Conservation (phyloP, 2,888 invertebrate genomes). For the Petrophora chlorosata region DNA sequence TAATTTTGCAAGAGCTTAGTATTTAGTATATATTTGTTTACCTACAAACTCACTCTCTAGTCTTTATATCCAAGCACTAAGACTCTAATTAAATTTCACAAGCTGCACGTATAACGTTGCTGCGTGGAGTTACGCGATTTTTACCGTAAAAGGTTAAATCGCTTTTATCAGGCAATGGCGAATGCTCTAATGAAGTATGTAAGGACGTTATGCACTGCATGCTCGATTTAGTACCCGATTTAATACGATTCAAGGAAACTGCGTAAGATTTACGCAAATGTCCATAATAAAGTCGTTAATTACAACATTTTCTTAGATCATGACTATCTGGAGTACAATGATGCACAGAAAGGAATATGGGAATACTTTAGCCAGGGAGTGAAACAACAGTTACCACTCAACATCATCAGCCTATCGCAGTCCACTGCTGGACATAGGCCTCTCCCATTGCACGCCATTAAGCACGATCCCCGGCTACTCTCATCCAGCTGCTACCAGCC, state of each 20-base stretch:
- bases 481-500: too few relatives aligned
- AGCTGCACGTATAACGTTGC: background rate
- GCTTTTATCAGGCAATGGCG: constrained; percentile 20
- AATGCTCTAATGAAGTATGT: constrained; percentile 31
- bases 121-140: constrained; percentile 17
- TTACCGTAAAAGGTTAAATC: constrained; percentile 29
- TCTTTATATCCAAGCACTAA: constrained; percentile 5
- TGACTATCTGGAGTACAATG: too few relatives aligned
- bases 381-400: too few relatives aligned
- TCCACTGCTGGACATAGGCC: too few relatives aligned
- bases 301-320: too few relatives aligned
- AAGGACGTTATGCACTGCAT: constrained; percentile 23
- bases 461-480: too few relatives aligned
- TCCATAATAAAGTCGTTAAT: too few relatives aligned
- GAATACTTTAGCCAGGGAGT: too few relatives aligned
- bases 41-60: too few relatives aligned
- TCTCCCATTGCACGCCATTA: too few relatives aligned
- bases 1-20: constrained; percentile 18
- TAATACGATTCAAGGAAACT: constrained; percentile 7
- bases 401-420: too few relatives aligned
- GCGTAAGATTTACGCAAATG: constrained; percentile 2
- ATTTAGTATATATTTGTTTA: background rate
- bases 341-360: too few relatives aligned
- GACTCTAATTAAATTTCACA: constrained; percentile 2
- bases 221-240: constrained; percentile 8